phyloP scores from a whole-genome alignment of 2,113 vertebrate species.

The Sinocyclocheilus maitianheensis region DNA sequence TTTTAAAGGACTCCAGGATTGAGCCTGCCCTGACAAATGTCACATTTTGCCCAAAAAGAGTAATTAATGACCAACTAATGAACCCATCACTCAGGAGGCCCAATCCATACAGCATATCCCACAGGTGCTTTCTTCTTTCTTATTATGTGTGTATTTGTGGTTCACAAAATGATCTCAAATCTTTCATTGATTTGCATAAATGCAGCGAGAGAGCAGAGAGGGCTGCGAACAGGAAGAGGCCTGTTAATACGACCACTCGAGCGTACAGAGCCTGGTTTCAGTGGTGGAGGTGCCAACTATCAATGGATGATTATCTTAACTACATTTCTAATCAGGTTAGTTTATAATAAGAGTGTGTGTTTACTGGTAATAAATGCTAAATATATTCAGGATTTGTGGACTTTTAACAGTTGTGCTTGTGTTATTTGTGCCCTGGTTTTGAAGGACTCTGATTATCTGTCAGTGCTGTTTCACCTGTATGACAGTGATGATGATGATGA shows the following conservation, averaged over 20 bases:
- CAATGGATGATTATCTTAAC: conserved; percentile 63
- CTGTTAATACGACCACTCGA: conserved; percentile 22
- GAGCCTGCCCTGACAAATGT: conserved; percentile 54
- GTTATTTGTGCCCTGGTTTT: not conserved
- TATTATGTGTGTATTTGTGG: not conserved
- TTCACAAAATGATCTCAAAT: not conserved
- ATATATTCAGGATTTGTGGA: not conserved
- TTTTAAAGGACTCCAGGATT: conserved; percentile 56
- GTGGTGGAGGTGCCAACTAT: conserved; percentile 58
- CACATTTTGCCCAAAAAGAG: conserved; percentile 44
- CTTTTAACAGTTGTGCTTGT: not conserved
- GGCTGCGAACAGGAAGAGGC: conserved; percentile 35
- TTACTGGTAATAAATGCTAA: not conserved
- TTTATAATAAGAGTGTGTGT: not conserved
- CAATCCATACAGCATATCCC: conserved; percentile 20
- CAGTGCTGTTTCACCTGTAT: conserved; percentile 57
- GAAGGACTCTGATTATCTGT: conserved; percentile 59
- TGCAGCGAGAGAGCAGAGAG: conserved; percentile 40
- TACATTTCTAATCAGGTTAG: conserved; percentile 61
- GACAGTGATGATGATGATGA: conserved; percentile 52
- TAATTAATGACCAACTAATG: conserved; percentile 49
- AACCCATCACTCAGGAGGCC: conserved; percentile 60
- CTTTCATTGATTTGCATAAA: not conserved
- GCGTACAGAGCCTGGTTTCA: conserved; percentile 44
- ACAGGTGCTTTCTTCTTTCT: not conserved